Evolutionary conservation across 2,113 vertebrate genomes (phyloP).

Genomic region (Emydocephalus ijimae): DNA sequence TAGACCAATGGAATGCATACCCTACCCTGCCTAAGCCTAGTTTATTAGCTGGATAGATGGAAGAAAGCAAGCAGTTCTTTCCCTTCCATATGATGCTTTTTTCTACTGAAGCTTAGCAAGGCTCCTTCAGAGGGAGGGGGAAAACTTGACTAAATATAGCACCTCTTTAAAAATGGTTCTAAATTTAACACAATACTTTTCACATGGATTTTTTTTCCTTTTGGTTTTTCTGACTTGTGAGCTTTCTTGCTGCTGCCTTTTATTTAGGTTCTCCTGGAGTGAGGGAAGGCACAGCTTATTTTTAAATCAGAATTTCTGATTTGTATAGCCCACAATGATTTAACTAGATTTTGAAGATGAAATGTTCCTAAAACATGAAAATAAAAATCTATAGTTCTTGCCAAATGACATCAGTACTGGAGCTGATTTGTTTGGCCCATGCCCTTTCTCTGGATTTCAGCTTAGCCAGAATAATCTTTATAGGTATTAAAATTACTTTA

Average conservation of each 20-base stretch:
- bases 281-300: constrained; percentile 2
- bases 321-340: neutral
- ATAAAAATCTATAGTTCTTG: neutral
- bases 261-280: constrained; percentile 1
- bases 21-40: neutral
- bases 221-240: constrained; percentile 6
- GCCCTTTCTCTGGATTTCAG: neutral
- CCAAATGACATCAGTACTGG: neutral
- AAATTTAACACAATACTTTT: constrained; percentile 43
- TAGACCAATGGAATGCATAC: neutral
- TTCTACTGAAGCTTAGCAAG: neutral
- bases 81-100: neutral
- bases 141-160: constrained; percentile 48
- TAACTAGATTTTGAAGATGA: neutral
- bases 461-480: neutral
- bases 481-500: neutral
- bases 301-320: constrained; percentile 14
- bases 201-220: neutral
- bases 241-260: neutral
- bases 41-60: fast-evolving
- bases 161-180: constrained; percentile 28
- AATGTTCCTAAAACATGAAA: neutral
- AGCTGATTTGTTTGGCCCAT: neutral
- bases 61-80: fast-evolving
- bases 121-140: neutral